Conservation (phyloP, 2,113 vertebrate genomes). For the Forbesichthys papilliferus region DNA sequence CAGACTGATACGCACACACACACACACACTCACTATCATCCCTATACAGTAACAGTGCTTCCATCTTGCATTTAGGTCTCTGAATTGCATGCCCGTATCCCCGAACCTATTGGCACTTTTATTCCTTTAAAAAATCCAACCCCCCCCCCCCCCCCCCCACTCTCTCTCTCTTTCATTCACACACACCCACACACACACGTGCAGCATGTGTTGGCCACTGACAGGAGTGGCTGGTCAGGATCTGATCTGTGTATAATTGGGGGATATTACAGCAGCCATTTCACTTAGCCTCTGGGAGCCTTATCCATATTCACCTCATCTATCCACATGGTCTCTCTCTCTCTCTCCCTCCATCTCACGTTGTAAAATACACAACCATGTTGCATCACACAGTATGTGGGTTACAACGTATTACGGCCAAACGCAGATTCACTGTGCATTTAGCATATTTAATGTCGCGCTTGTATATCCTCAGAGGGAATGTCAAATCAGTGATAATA, state of each 20-base stretch:
- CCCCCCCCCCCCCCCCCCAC: neutral
- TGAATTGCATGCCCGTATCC: constrained; percentile 32
- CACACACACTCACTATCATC: neutral
- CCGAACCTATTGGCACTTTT: constrained; percentile 8
- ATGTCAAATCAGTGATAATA: neutral
- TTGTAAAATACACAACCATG: too few relatives aligned
- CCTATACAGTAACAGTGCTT: constrained; percentile 41
- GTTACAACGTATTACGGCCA: too few relatives aligned
- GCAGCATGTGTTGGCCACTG: constrained; percentile 61
- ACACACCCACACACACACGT: constrained; percentile 44
- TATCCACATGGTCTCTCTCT: constrained; percentile 45
- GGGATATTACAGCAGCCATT: constrained; percentile 76
- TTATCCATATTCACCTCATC: constrained; percentile 71
- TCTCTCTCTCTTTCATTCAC: constrained; percentile 9
- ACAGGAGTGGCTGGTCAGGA: constrained; percentile 69
- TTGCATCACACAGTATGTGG: too few relatives aligned
- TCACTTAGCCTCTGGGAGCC: constrained; percentile 74
- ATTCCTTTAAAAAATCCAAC: too few relatives aligned
- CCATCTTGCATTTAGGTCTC: constrained; percentile 62
- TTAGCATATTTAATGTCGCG: too few relatives aligned
- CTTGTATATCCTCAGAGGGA: too few relatives aligned
- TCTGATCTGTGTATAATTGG: constrained; percentile 78
- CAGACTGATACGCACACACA: constrained; percentile 23
- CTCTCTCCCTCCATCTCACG: neutral
- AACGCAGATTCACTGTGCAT: too few relatives aligned